phyloP scores from a whole-genome alignment of 2,888 invertebrate species.

The Orthosia gothica region DNA sequence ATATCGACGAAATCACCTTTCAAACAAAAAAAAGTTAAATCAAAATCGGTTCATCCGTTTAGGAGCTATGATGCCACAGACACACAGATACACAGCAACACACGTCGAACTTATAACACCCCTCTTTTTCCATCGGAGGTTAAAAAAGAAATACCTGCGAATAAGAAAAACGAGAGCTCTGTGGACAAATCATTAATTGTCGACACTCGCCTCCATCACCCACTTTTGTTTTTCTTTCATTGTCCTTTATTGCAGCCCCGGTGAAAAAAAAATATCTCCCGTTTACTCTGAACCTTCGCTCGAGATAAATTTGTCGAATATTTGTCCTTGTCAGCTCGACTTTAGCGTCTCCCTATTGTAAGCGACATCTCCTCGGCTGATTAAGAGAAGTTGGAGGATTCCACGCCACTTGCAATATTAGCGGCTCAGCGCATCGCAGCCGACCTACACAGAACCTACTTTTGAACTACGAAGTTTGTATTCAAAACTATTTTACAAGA shows the following conservation, averaged over 20 bases:
- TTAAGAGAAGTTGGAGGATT: slow-evolving; percentile 74
- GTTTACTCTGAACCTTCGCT: slow-evolving; percentile 56
- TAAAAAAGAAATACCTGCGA: slow-evolving; percentile 27
- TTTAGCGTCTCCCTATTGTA: slow-evolving; percentile 63
- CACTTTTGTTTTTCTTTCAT: slow-evolving; percentile 55
- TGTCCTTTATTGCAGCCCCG: slow-evolving; percentile 53
- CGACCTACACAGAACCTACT: slow-evolving; percentile 51
- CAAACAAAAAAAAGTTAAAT: too few relatives aligned
- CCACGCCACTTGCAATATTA: slow-evolving; percentile 70
- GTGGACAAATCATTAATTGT: slow-evolving; percentile 53
- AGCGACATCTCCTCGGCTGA: slow-evolving; percentile 68
- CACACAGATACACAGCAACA: too few relatives aligned
- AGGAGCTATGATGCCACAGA: too few relatives aligned
- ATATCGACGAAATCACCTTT: too few relatives aligned
- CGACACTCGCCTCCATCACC: slow-evolving; percentile 35
- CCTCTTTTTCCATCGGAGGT: too few relatives aligned
- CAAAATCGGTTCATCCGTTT: too few relatives aligned
- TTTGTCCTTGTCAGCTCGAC: slow-evolving; percentile 59
- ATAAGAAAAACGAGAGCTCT: slow-evolving; percentile 4
- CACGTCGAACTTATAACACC: too few relatives aligned
- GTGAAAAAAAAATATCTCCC: slow-evolving; percentile 55
- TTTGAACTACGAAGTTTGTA: slow-evolving; percentile 48
- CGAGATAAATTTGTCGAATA: slow-evolving; percentile 63
- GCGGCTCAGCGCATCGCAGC: slow-evolving; percentile 60
- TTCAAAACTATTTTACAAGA: slow-evolving; percentile 52